phyloP scores from a whole-genome alignment of 2,113 vertebrate genomes.

The Myrmecobius fasciatus region DNA sequence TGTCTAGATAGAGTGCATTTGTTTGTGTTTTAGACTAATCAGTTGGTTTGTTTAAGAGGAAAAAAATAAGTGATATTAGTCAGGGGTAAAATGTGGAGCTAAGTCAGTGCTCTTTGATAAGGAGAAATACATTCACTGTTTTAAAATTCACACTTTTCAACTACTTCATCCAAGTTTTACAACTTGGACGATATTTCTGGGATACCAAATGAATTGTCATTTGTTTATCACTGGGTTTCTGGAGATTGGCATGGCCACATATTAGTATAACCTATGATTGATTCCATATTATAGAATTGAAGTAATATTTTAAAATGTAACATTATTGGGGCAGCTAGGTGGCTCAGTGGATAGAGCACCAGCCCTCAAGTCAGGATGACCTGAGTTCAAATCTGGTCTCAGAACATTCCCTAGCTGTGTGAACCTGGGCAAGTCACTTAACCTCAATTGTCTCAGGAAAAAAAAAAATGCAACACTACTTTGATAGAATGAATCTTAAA shows the following conservation, averaged over 20 bases:
- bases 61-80: background rate
- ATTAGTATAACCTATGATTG: background rate
- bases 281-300: conserved; percentile 3
- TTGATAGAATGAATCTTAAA: background rate
- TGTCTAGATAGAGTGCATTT: background rate
- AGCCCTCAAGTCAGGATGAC: too few relatives aligned
- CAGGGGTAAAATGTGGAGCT: background rate
- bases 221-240: background rate
- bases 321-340: too few relatives aligned
- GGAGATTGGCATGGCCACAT: background rate
- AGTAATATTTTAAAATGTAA: conserved; percentile 16
- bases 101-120: background rate
- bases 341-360: too few relatives aligned
- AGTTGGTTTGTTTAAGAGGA: background rate
- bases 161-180: background rate
- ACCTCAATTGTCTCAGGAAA: too few relatives aligned
- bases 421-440: too few relatives aligned
- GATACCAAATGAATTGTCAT: background rate
- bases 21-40: background rate
- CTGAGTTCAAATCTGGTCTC: too few relatives aligned
- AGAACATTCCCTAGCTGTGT: too few relatives aligned
- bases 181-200: background rate
- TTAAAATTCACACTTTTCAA: background rate
- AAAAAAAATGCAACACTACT: background rate
- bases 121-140: background rate